Evolutionary conservation across 2,113 vertebrate genomes (phyloP).

Genomic region (Lichenostomus cassidix): DNA sequence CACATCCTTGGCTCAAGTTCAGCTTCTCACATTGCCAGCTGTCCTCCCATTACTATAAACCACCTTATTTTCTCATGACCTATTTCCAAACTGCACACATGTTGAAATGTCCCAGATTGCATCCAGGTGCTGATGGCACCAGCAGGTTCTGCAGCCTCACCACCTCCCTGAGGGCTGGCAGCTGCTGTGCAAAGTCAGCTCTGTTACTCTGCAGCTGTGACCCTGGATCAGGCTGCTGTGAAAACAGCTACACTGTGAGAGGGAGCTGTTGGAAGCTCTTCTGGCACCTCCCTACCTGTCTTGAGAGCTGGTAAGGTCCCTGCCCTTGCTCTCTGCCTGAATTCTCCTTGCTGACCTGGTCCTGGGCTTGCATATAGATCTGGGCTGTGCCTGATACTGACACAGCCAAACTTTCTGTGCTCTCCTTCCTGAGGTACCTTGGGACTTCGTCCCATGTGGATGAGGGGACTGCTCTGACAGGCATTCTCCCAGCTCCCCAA

Average conservation of each 20-base stretch:
- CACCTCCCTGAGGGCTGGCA: background rate
- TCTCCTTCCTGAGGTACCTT: background rate
- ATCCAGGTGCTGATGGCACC: background rate
- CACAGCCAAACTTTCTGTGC: background rate
- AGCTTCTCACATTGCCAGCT: background rate
- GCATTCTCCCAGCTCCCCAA: background rate
- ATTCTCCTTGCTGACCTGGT: background rate
- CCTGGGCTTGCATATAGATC: background rate
- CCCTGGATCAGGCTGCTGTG: background rate
- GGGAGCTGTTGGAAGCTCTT: background rate
- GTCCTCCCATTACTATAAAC: background rate
- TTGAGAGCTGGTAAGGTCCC: background rate
- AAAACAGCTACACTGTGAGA: background rate
- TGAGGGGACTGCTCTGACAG: background rate
- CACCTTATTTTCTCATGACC: background rate
- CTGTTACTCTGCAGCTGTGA: background rate
- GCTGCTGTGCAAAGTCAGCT: background rate
- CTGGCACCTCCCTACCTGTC: fast-evolving
- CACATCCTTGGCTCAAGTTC: background rate
- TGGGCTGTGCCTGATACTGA: background rate
- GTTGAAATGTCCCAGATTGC: background rate
- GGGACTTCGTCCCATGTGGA: fast-evolving
- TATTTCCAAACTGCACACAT: fast-evolving
- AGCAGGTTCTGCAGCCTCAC: background rate
- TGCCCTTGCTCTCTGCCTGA: background rate